phyloP scores from a whole-genome alignment of 2,888 invertebrate species.

The Drymonia ruficornis region DNA sequence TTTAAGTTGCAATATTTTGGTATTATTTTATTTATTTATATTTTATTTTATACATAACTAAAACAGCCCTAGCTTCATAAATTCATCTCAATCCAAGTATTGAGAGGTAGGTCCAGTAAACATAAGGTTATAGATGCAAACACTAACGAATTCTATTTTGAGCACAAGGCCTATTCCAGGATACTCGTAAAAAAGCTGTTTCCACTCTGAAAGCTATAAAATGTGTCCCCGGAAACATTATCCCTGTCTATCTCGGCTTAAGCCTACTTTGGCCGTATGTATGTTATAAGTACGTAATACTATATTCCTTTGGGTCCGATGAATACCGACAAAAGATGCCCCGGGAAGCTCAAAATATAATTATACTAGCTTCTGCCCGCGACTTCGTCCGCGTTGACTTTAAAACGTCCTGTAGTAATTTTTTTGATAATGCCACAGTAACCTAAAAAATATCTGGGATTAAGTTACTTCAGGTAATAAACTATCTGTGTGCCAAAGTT shows the following conservation, averaged over 20 bases:
- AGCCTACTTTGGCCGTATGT: slow-evolving; percentile 47
- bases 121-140: slow-evolving; percentile 15
- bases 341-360: slow-evolving; percentile 12
- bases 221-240: slow-evolving; percentile 51
- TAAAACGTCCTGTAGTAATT: too few species aligned
- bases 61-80: neutral
- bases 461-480: too few species aligned
- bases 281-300: slow-evolving; percentile 9
- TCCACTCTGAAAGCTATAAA: slow-evolving; percentile 57
- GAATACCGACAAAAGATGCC: slow-evolving; percentile 49
- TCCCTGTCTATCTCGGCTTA: slow-evolving; percentile 50
- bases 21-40: too few species aligned
- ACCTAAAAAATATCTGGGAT: too few species aligned
- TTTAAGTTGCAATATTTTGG: too few species aligned
- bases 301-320: slow-evolving; percentile 19
- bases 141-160: slow-evolving; percentile 42
- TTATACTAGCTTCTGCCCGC: too few species aligned
- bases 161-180: slow-evolving; percentile 43
- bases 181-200: slow-evolving; percentile 61
- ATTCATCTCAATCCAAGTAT: too few species aligned
- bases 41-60: neutral
- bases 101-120: too few species aligned
- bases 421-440: too few species aligned
- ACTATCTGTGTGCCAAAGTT: too few species aligned
- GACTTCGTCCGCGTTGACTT: too few species aligned